These are phyloP conservation scores for Amorpha juglandis DNA, from an alignment of 2,888 invertebrate genomes.

Conservation along the genomic window DNA sequence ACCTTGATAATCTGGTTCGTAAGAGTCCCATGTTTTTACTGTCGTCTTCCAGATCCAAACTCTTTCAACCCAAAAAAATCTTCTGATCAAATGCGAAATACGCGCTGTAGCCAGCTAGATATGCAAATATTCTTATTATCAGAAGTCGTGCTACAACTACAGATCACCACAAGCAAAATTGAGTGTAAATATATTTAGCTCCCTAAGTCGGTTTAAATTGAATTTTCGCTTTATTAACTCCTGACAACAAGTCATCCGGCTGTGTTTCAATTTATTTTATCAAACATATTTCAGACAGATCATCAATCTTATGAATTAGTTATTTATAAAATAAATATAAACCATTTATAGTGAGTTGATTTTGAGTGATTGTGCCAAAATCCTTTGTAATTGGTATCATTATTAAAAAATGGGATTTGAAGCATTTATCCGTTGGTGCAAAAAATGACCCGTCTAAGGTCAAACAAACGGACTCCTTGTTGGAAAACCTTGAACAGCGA, in stretches of 20 bases:
- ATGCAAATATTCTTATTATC: no score
- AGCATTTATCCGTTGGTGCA: neutral
- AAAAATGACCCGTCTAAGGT: constrained; percentile 12
- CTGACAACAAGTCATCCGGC: neutral
- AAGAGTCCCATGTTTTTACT: no score
- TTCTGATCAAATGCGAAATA: neutral
- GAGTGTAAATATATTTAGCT: constrained; percentile 2
- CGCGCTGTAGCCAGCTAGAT: no score
- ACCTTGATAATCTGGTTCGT: no score
- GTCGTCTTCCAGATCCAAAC: neutral
- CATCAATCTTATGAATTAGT: neutral
- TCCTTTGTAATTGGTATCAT: neutral
- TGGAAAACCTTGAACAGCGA: constrained; percentile 11
- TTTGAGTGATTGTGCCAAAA: neutral
- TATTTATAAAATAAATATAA: neutral
- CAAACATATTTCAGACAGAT: neutral
- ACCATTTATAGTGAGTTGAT: neutral
- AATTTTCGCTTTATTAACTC: constrained; percentile 1
- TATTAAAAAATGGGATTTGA: constrained; percentile 5
- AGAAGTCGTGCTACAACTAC: neutral
- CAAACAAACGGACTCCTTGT: constrained; percentile 1
- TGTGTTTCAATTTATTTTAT: neutral
- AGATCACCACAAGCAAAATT: neutral
- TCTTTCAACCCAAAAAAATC: no score
- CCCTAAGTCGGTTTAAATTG: constrained; percentile 4